Conservation (phyloP, 2,113 vertebrate species). For the Heteronetta atricapilla region DNA sequence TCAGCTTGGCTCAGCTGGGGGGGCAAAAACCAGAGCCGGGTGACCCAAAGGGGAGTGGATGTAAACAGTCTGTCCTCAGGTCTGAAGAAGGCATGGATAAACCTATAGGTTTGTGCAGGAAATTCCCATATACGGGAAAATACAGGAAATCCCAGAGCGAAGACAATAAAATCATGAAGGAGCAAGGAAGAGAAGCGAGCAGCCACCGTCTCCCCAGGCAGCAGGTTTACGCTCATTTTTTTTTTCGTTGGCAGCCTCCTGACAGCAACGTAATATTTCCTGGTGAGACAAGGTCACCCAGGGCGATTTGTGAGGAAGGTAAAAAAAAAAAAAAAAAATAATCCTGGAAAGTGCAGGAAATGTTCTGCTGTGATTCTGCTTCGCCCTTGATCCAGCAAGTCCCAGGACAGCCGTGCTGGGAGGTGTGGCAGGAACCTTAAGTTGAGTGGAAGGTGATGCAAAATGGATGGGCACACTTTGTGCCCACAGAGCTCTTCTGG, state of each 20-base stretch:
- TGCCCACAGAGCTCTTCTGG: neutral
- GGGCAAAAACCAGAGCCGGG: neutral
- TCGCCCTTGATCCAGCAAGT: neutral
- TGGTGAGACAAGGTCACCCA: neutral
- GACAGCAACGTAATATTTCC: neutral
- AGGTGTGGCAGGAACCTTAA: neutral
- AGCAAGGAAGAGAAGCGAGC: neutral
- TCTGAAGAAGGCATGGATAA: neutral
- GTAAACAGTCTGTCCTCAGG: neutral
- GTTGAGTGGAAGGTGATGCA: neutral
- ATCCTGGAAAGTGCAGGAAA: neutral
- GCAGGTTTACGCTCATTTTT: neutral
- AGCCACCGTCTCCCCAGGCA: neutral
- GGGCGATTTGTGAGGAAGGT: neutral
- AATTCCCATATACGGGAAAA: constrained; percentile 26
- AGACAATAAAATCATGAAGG: neutral
- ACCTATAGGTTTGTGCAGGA: neutral
- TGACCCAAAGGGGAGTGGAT: neutral
- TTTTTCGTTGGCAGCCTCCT: neutral
- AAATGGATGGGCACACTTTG: neutral
- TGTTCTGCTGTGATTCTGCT: neutral
- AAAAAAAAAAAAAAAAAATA: neutral
- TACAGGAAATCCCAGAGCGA: neutral
- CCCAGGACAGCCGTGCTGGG: fast-evolving
- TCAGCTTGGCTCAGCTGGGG: neutral